Evolutionary conservation across 1,140 invertebrate genomes (phyloP).

Genomic region (Calliopsis andreniformis): DNA sequence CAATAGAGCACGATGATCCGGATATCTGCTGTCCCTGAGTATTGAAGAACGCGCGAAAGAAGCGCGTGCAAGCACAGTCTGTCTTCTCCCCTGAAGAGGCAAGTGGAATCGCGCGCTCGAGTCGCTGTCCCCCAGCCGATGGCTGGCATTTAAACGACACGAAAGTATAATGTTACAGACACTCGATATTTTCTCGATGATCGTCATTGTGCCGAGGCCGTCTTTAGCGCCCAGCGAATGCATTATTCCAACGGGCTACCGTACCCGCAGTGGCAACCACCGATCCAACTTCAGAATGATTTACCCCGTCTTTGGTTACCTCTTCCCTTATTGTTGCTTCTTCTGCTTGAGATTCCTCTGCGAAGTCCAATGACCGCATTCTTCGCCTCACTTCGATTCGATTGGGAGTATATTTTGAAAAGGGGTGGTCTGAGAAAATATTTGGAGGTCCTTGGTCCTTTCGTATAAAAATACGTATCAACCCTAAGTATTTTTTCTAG

Average conservation of each 20-base stretch:
- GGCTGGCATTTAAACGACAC: conserved; percentile 74
- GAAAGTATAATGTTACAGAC: conserved; percentile 80
- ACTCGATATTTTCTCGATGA: conserved; percentile 80
- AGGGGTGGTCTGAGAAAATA: too few species aligned
- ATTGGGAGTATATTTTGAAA: too few species aligned
- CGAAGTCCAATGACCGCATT: background rate
- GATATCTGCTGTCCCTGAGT: conserved; percentile 23
- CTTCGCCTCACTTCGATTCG: background rate
- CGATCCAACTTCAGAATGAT: conserved; percentile 64
- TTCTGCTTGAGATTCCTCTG: too few species aligned
- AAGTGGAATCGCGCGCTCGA: conserved; percentile 3
- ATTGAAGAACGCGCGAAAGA: conserved; percentile 24
- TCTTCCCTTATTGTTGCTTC: conserved; percentile 21
- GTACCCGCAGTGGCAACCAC: conserved; percentile 58
- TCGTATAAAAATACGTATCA: too few species aligned
- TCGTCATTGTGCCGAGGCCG: conserved; percentile 73
- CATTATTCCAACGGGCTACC: conserved; percentile 66
- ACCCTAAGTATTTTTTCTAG: too few species aligned
- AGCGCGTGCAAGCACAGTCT: background rate
- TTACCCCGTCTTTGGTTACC: conserved; percentile 76
- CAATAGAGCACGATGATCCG: conserved; percentile 22
- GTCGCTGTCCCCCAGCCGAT: conserved; percentile 19
- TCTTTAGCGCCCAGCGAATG: conserved; percentile 62
- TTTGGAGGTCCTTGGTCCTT: too few species aligned
- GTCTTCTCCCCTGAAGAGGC: background rate